Percentiles rank a stretch among this genome's conserved stretches.
These are phyloP conservation scores for Gymnarchus niloticus DNA, from an alignment of 2,113 vertebrate genomes.

Conservation along the genomic window DNA sequence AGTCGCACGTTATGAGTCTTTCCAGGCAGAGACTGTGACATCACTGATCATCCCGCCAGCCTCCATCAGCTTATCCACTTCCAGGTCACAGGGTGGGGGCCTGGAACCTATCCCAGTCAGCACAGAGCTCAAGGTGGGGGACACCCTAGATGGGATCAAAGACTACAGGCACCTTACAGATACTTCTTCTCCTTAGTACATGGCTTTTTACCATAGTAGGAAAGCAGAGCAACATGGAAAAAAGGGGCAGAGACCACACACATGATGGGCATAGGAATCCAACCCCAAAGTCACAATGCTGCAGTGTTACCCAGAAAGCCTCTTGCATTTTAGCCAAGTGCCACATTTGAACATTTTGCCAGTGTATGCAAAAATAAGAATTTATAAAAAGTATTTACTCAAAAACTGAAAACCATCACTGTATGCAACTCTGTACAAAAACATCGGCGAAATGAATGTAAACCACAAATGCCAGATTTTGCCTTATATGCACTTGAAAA, in stretches of 20 bases:
- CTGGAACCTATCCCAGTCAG: not conserved
- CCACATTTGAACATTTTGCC: not conserved
- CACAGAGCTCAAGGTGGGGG: not conserved
- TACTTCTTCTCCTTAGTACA: not conserved
- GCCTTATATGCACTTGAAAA: not conserved
- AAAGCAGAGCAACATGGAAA: not conserved
- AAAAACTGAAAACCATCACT: too few relatives aligned
- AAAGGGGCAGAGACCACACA: too few relatives aligned
- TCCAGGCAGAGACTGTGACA: not conserved
- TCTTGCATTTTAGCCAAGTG: not conserved
- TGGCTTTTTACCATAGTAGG: not conserved
- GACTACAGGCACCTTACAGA: not conserved
- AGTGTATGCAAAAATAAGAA: too few relatives aligned
- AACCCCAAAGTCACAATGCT: not conserved
- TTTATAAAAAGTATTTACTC: too few relatives aligned
- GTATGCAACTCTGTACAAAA: not conserved
- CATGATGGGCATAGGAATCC: not conserved
- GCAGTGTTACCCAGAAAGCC: not conserved
- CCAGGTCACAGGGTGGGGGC: not conserved
- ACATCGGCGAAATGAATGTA: too few relatives aligned
- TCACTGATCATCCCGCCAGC: not conserved
- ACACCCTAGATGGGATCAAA: not conserved
- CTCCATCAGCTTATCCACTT: not conserved
- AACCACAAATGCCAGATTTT: not conserved
- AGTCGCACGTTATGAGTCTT: not conserved